Conservation (phyloP, 2,888 invertebrate species). For the Trachelus tabidus region DNA sequence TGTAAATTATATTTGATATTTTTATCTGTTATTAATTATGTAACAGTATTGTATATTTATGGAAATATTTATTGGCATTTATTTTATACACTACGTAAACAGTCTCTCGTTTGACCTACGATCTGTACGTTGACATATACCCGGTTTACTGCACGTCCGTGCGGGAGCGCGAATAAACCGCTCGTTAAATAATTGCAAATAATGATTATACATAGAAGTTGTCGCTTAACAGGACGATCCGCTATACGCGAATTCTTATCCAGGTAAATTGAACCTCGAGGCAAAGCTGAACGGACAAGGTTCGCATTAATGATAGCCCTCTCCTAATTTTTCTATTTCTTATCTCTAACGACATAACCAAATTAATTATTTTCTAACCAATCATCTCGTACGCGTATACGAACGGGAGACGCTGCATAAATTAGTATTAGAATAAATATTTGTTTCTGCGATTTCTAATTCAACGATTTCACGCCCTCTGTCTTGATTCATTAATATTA, state of each 20-base stretch:
- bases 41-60: neutral
- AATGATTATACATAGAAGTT: conserved; percentile 20
- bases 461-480: neutral
- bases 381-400: neutral
- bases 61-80: neutral
- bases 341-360: neutral
- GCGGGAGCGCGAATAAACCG: neutral
- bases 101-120: neutral
- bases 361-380: neutral
- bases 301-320: neutral
- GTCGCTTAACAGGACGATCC: neutral
- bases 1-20: neutral
- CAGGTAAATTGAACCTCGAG: conserved; percentile 2
- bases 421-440: neutral
- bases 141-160: neutral
- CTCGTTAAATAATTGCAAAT: conserved; percentile 25
- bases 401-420: neutral
- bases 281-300: neutral
- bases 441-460: neutral
- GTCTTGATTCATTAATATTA: neutral
- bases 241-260: conserved; percentile 1
- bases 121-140: neutral
- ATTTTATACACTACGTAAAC: neutral
- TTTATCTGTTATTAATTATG: neutral
- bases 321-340: neutral